phyloP scores from a whole-genome alignment of 2,888 invertebrate genomes.

The Hesperia comma region DNA sequence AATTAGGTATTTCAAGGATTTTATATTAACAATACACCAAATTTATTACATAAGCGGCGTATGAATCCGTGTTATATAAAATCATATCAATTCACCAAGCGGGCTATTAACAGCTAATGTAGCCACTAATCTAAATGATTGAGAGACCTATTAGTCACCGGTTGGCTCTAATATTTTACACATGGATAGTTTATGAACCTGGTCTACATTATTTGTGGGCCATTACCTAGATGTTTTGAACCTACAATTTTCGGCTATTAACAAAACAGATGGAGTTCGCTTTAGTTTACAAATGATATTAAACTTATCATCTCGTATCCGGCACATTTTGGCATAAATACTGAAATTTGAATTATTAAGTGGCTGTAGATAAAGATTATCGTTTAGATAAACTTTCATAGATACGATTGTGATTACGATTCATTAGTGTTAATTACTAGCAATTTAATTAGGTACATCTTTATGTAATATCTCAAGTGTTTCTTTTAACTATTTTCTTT shows the following conservation, averaged over 20 bases:
- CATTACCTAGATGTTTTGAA: neutral
- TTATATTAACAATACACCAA: neutral
- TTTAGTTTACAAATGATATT: constrained; percentile 2
- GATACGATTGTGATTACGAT: too few species aligned
- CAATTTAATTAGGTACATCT: too few species aligned
- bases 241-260: constrained; percentile 17
- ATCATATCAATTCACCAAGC: constrained; percentile 21
- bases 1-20: too few species aligned
- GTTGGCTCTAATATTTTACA: constrained; percentile 28
- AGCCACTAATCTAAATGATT: constrained; percentile 35
- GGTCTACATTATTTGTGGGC: constrained; percentile 9
- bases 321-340: neutral
- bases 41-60: neutral
- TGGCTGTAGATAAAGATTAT: neutral
- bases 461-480: too few species aligned
- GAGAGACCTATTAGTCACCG: constrained; percentile 28
- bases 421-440: too few species aligned
- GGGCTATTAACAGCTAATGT: constrained; percentile 31
- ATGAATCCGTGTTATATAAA: constrained; percentile 5
- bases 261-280: constrained; percentile 8
- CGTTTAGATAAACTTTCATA: neutral
- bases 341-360: neutral
- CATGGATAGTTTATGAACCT: constrained; percentile 28
- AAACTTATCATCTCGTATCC: neutral
- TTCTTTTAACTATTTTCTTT: too few species aligned